These are phyloP conservation scores for Aphelocoma californica DNA, from an alignment of 2,797 vertebrate species.

Conservation along the genomic window DNA sequence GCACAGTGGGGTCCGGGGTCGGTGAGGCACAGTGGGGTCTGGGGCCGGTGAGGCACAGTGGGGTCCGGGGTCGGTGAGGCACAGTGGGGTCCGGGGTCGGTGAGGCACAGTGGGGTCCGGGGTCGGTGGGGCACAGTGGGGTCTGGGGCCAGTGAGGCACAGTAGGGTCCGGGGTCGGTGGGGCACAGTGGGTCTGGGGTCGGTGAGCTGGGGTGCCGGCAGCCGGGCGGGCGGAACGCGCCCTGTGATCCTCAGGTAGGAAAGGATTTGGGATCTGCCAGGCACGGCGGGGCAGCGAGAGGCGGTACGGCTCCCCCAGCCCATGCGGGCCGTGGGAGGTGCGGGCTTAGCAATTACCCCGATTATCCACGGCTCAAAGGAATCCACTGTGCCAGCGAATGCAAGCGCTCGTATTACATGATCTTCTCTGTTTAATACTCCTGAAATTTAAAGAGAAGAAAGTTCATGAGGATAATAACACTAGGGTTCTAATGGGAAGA, in stretches of 20 bases:
- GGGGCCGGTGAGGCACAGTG: too few relatives aligned
- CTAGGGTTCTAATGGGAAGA: not conserved
- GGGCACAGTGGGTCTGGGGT: too few relatives aligned
- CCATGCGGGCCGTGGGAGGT: not conserved
- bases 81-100: too few relatives aligned
- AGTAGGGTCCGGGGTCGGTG: too few relatives aligned
- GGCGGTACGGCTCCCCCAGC: fast-evolving
- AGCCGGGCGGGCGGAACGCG: not conserved
- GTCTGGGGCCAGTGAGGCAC: too few relatives aligned
- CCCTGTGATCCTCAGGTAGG: too few relatives aligned
- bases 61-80: too few relatives aligned
- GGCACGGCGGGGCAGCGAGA: not conserved
- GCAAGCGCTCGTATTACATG: fast-evolving
- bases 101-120: not conserved
- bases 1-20: too few relatives aligned
- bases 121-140: not conserved
- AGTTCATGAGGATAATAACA: not conserved
- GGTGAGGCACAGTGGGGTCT: too few relatives aligned
- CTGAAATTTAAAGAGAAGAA: not conserved
- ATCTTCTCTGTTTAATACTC: not conserved
- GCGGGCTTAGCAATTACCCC: not conserved
- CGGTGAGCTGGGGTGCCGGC: not conserved
- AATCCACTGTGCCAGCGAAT: fast-evolving
- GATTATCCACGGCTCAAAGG: not conserved
- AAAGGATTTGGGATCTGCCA: not conserved